Evolutionary conservation across 1,140 invertebrate species (phyloP), one percentile per base, ranked within the genome.

Genomic region (Drosophila takahashii): DNA sequence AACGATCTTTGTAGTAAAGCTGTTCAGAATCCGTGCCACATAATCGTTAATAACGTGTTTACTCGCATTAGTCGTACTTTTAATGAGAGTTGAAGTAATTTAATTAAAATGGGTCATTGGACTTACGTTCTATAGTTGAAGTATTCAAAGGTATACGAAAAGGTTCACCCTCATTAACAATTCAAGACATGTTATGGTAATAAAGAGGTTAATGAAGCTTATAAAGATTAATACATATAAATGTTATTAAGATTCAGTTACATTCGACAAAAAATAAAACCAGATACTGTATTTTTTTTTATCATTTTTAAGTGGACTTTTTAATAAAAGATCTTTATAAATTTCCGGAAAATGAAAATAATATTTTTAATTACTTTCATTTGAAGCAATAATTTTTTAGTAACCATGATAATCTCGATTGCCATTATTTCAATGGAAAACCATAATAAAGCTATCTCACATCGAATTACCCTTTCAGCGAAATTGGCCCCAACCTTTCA

Each of bases 401-500:
- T 32, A 9, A 2, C 29, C 29, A 32, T 41, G 8, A 15, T 8
- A 44, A 44, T 45, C 11, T 26, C 10, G 42, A 45, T 45, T 45
- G 44, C 11, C 18, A 45, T 15, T 41, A 15, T 22, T 44, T 18
- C 16, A 9, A 3, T 44, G 41, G 4, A 18, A 18, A 42, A 15
- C 16, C 18, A 10, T 26, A 4, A 11, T 26, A 11, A 7, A 45
- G 42, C 15, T 47, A 47, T n/a, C 22, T 26, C 2, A 5, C 18
- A 13, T 22, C 26, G n/a, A 39, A 65, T 60, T 18, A 22, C 45
- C 26, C 13, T 29, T 39, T 48, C 15, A n/a, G 32, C 44, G 26
- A 45, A 61, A 61, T 26, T 8, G 18, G 45, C 16, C 10, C 13
- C 54, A 57, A 51, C 71, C 72, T 75, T 52, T 58, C 71, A 66